phyloP scores from a whole-genome alignment of 2,113 vertebrate genomes.

The Myodes glareolus region DNA sequence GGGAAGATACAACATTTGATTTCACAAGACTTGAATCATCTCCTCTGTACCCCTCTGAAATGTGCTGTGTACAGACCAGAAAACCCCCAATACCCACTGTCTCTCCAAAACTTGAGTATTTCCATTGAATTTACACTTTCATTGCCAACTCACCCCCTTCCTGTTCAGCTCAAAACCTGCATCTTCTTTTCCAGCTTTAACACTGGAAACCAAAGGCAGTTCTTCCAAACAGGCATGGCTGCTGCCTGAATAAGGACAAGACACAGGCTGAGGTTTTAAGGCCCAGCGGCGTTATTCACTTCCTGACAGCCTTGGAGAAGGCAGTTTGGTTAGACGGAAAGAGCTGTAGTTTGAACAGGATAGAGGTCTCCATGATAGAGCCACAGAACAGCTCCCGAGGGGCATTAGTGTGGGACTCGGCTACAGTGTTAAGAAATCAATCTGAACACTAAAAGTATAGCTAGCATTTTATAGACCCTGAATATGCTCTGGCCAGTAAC shows the following conservation, averaged over 20 bases:
- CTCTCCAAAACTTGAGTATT: neutral
- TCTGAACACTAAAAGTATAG: neutral
- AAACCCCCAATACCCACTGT: neutral
- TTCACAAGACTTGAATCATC: neutral
- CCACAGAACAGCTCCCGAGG: neutral
- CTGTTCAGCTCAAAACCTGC: neutral
- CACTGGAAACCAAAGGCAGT: neutral
- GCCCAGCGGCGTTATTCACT: neutral
- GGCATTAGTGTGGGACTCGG: neutral
- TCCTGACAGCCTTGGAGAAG: neutral
- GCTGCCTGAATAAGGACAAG: neutral
- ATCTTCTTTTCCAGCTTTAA: neutral
- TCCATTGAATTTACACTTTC: neutral
- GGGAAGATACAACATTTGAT: neutral
- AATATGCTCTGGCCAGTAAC: constrained; percentile 5
- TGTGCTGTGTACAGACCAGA: fast-evolving
- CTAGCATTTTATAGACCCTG: constrained; percentile 11
- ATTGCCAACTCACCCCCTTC: neutral
- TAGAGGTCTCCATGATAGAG: neutral
- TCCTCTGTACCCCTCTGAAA: neutral
- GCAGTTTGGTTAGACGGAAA: neutral
- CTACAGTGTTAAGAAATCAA: neutral
- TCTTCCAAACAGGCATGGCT: neutral
- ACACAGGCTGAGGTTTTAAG: neutral
- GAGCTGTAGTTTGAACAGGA: neutral